Evolutionary conservation across 2,113 vertebrate genomes (phyloP).

Genomic region (Microcebus ravelobensis): DNA sequence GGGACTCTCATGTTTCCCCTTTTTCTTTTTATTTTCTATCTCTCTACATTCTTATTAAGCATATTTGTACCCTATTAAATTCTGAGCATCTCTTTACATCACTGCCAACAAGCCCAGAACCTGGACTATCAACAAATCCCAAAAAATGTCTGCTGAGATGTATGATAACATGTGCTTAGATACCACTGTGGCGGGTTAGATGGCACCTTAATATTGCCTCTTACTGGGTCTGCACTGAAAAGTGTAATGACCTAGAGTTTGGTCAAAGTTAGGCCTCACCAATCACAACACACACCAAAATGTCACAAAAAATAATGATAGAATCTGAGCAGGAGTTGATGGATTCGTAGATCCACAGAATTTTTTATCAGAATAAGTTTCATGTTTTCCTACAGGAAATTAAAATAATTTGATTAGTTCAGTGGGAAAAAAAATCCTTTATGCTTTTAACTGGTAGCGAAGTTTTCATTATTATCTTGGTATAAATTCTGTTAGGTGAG

Average conservation of each 20-base stretch:
- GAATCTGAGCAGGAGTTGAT: background rate
- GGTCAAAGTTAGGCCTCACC: background rate
- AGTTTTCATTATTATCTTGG: background rate
- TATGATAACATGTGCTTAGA: background rate
- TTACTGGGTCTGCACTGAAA: background rate
- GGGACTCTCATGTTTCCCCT: background rate
- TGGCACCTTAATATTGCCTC: background rate
- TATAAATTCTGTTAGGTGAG: background rate
- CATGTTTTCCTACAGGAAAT: background rate
- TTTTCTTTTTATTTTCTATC: background rate
- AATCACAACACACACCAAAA: background rate
- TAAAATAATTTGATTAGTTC: constrained; percentile 28
- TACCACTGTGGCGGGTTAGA: background rate
- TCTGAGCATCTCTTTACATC: background rate
- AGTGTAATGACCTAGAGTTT: background rate
- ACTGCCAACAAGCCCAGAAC: background rate
- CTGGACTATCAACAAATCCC: background rate
- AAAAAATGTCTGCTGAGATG: background rate
- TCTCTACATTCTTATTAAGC: background rate
- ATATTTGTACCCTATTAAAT: background rate
- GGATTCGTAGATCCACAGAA: background rate
- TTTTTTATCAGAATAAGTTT: constrained; percentile 35
- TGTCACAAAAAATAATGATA: constrained; percentile 16
- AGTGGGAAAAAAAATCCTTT: background rate
- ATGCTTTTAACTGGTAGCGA: background rate